These are phyloP conservation scores for Styela clava DNA, from an alignment of 23 tunicate genomes.

Conservation along the genomic window DNA sequence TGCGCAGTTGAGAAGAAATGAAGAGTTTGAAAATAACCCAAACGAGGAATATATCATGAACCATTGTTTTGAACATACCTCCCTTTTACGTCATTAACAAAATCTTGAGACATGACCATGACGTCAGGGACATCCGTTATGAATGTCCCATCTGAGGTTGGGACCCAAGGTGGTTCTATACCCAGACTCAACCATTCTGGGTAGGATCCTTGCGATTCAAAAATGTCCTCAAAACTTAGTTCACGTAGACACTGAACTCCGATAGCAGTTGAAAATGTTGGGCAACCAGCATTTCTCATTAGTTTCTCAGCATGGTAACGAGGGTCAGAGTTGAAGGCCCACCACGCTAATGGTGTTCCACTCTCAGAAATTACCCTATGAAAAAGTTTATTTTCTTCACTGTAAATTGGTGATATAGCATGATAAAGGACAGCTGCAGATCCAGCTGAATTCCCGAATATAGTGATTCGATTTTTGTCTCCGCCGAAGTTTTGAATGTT, in stretches of 20 bases:
- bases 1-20: no score
- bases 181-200: not conserved
- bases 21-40: no score
- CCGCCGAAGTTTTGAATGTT: conserved; percentile 76
- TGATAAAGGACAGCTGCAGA: conserved; percentile 53
- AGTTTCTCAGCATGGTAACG: conserved; percentile 1
- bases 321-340: not conserved
- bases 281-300: not conserved
- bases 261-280: conserved; percentile 4
- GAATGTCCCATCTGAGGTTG: not conserved
- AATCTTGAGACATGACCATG: not conserved
- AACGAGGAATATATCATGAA: no score
- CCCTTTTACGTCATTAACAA: not conserved
- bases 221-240: conserved; percentile 7
- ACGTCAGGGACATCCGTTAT: conserved; percentile 12
- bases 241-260: conserved; percentile 3
- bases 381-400: conserved; percentile 1
- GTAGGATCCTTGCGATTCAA: not conserved
- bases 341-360: conserved; percentile 12
- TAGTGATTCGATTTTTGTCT: conserved; percentile 42
- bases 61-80: no score
- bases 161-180: not conserved
- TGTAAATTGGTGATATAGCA: conserved; percentile 21
- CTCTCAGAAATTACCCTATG: conserved; percentile 13
- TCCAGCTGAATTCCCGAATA: conserved; percentile 84